A percentile compares a stretch with the other conserved stretches of the same genome.
Conservation (phyloP, 2,888 invertebrate genomes). For the Macrophya alboannulata region DNA sequence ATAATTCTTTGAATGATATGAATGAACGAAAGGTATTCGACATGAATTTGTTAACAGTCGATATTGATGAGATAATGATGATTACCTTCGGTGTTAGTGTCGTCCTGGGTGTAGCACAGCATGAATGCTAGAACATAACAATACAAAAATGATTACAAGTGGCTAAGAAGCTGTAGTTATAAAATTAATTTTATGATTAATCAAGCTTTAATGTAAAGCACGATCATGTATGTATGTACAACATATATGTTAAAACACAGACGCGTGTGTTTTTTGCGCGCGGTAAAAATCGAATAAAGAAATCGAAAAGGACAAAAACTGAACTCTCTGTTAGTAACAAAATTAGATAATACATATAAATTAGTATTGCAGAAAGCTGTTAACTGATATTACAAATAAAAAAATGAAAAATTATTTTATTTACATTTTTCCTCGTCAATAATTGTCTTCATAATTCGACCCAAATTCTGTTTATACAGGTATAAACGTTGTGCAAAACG, state of each 20-base stretch:
- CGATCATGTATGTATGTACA: no score
- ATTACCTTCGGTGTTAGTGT: constrained; percentile 94
- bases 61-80: constrained; percentile 49
- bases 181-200: constrained; percentile 66
- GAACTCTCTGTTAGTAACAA: not conserved
- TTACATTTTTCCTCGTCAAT: not conserved
- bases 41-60: constrained; percentile 70
- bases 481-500: not conserved
- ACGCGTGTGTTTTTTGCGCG: not conserved
- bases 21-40: constrained; percentile 63
- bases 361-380: not conserved
- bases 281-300: not conserved
- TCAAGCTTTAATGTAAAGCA: constrained; percentile 68
- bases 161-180: constrained; percentile 54
- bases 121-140: constrained; percentile 93
- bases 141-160: constrained; percentile 67
- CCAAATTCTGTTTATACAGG: not conserved
- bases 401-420: not conserved
- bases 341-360: not conserved
- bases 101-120: constrained; percentile 97
- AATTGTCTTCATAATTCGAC: not conserved
- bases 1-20: not conserved
- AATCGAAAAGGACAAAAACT: not conserved
- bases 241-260: no score
- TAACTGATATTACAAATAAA: not conserved